phyloP scores from a whole-genome alignment of 2,888 invertebrate species.

The Diploptera punctata region DNA sequence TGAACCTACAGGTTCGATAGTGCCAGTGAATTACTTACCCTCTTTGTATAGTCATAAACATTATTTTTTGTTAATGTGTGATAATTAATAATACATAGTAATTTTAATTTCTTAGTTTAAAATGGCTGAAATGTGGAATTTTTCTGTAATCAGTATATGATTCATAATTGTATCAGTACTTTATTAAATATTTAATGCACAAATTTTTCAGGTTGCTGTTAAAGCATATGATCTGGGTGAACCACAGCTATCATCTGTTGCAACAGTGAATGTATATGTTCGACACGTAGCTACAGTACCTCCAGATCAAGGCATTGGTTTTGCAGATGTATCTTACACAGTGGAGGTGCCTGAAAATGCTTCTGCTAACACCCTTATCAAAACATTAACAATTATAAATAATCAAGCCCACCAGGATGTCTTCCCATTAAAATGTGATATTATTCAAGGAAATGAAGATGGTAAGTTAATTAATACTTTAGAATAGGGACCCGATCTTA shows the following conservation, averaged over 20 bases:
- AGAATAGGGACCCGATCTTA: too few relatives aligned
- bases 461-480: too few relatives aligned
- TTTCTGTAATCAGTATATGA: too few relatives aligned
- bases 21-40: too few relatives aligned
- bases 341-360: constrained; percentile 84
- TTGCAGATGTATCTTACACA: constrained; percentile 85
- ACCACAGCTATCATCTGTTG: constrained; percentile 81
- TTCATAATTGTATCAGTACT: too few relatives aligned
- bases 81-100: too few relatives aligned
- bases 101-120: too few relatives aligned
- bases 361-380: constrained; percentile 68
- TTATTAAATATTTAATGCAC: too few relatives aligned
- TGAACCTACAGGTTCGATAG: too few relatives aligned
- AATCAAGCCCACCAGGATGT: constrained; percentile 70
- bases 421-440: constrained; percentile 76
- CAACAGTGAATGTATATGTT: constrained; percentile 82
- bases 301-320: constrained; percentile 80
- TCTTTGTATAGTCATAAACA: too few relatives aligned
- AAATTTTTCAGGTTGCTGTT: constrained; percentile 71
- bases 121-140: too few relatives aligned
- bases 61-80: too few relatives aligned
- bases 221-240: constrained; percentile 87
- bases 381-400: constrained; percentile 76
- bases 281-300: constrained; percentile 75
- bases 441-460: constrained; percentile 78